Conservation (phyloP, 2,888 invertebrate genomes). For the Byasa hedistus region DNA sequence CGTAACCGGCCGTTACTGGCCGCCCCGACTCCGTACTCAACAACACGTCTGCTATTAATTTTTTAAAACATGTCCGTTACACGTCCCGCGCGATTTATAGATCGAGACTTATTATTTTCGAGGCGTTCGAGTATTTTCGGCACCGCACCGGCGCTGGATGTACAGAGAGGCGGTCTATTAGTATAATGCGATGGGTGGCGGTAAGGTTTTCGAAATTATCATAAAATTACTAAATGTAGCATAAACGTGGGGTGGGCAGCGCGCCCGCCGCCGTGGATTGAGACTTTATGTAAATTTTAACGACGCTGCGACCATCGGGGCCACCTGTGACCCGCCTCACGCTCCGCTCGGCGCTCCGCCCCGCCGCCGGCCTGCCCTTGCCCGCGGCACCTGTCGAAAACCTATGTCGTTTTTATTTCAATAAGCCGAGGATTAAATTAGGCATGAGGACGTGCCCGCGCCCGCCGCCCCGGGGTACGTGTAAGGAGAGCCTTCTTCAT, state of each 20-base stretch:
- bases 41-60: conserved; percentile 79
- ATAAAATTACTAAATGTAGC: conserved; percentile 81
- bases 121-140: conserved; percentile 68
- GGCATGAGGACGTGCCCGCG: conserved; percentile 68
- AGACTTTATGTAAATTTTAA: conserved; percentile 81
- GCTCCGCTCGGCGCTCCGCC: conserved; percentile 51
- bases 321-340: conserved; percentile 72
- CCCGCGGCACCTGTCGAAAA: conserved; percentile 77
- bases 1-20: conserved; percentile 55
- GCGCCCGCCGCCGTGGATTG: conserved; percentile 74
- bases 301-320: conserved; percentile 79
- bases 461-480: conserved; percentile 38
- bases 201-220: conserved; percentile 79
- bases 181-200: conserved; percentile 80
- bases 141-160: conserved; percentile 54
- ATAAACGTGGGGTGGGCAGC: conserved; percentile 78
- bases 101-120: conserved; percentile 73
- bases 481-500: conserved; percentile 50
- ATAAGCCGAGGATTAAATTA: conserved; percentile 78
- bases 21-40: conserved; percentile 52
- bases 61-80: conserved; percentile 63
- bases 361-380: conserved; percentile 47
- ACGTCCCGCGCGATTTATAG: conserved; percentile 72
- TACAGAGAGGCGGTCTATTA: conserved; percentile 73
- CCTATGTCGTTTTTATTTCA: conserved; percentile 80